These are phyloP conservation scores for Drosophila albomicans DNA, from an alignment of 1,140 invertebrate genomes.

Conservation along the genomic window DNA sequence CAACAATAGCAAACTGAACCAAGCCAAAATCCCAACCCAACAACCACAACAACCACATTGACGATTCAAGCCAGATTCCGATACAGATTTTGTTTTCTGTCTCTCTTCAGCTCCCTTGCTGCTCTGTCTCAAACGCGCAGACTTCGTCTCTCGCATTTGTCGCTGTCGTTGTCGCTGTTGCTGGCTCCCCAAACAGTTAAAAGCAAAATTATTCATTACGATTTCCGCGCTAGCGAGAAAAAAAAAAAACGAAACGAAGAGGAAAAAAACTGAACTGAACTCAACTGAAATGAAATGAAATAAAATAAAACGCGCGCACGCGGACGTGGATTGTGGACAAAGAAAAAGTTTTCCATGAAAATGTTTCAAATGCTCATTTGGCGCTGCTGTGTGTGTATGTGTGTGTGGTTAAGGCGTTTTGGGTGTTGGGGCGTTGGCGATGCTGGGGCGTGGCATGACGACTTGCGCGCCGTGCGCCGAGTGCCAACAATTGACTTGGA, in stretches of 20 bases:
- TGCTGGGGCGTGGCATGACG: slow-evolving; percentile 35
- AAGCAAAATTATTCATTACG: slow-evolving; percentile 81
- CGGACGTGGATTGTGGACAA: slow-evolving; percentile 26
- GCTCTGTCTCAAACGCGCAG: not conserved
- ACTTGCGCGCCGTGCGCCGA: slow-evolving; percentile 26
- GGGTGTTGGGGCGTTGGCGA: slow-evolving; percentile 40
- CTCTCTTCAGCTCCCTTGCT: not conserved
- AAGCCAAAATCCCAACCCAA: slow-evolving; percentile 57
- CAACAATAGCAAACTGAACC: slow-evolving; percentile 51
- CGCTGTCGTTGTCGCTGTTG: not conserved
- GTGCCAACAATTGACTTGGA: slow-evolving; percentile 74
- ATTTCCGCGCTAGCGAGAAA: slow-evolving; percentile 71
- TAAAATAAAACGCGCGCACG: slow-evolving; percentile 42
- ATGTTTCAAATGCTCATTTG: slow-evolving; percentile 81
- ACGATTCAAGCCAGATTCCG: slow-evolving; percentile 69
- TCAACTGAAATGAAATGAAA: slow-evolving; percentile 28
- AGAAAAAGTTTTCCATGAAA: slow-evolving; percentile 75
- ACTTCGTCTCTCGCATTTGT: not conserved
- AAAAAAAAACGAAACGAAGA: slow-evolving; percentile 34
- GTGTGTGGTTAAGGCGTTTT: slow-evolving; percentile 49
- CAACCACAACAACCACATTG: slow-evolving; percentile 31
- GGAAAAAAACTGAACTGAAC: slow-evolving; percentile 3
- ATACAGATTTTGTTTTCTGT: slow-evolving; percentile 51
- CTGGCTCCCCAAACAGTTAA: slow-evolving; percentile 61
- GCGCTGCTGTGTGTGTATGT: slow-evolving; percentile 22